Conservation (phyloP, 1,140 invertebrate species). For the Ceratina japonica region DNA sequence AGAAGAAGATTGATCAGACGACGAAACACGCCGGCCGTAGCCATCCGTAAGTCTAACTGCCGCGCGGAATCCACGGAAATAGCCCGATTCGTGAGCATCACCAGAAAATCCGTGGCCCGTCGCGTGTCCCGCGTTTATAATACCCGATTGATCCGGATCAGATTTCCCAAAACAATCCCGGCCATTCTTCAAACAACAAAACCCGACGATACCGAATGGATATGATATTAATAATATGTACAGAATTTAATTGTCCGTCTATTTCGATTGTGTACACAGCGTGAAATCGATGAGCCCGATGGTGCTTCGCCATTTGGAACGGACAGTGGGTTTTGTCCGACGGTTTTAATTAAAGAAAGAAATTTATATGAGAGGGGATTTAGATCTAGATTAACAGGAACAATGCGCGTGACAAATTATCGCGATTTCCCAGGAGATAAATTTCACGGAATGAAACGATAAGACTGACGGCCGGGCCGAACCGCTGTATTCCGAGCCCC, state of each 20-base stretch:
- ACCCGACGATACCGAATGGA: not conserved
- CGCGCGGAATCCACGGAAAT: not conserved
- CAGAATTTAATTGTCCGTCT: not conserved
- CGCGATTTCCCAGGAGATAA: not conserved
- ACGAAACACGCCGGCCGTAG: constrained; percentile 46
- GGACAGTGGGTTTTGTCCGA: not conserved
- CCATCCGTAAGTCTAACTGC: constrained; percentile 64
- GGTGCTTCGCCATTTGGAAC: not conserved
- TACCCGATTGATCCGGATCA: not conserved
- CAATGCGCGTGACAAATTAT: not conserved
- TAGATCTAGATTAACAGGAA: not conserved
- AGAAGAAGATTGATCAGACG: constrained; percentile 62
- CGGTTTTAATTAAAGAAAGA: not conserved
- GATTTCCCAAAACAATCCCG: not conserved
- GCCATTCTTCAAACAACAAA: not conserved
- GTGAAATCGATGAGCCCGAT: not conserved
- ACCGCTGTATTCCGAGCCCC: not conserved
- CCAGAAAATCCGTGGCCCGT: not conserved
- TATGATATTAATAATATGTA: too few relatives aligned
- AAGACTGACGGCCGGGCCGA: not conserved
- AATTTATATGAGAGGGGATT: not conserved
- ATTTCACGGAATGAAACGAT: constrained; percentile 9
- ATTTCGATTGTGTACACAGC: not conserved
- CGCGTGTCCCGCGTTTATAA: not conserved
- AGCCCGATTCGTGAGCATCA: not conserved